phyloP scores from a whole-genome alignment of 1,140 invertebrate genomes.

The Tetramorium parvispinum region DNA sequence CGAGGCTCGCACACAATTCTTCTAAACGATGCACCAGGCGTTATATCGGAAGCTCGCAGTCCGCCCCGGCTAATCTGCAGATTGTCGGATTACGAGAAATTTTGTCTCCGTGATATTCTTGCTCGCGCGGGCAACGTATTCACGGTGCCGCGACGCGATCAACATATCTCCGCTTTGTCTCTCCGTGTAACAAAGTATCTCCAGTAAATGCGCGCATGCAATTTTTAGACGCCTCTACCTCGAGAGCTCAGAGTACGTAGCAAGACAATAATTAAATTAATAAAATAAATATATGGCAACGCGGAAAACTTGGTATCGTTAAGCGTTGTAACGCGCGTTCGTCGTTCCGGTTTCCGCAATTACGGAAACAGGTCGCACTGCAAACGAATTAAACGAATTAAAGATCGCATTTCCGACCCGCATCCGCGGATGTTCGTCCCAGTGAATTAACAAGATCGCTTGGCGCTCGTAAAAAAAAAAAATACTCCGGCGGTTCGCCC shows the following conservation, averaged over 20 bases:
- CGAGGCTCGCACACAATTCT: neutral
- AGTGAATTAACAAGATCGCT: conserved; percentile 34
- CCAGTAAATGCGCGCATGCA: neutral
- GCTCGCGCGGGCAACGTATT: conserved; percentile 12
- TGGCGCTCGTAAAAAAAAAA: neutral
- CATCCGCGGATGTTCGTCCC: neutral
- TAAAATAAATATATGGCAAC: conserved; percentile 42
- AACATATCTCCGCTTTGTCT: neutral
- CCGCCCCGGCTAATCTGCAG: conserved; percentile 50
- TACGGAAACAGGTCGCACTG: conserved; percentile 30
- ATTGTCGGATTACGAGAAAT: conserved; percentile 56
- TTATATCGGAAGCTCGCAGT: conserved; percentile 58
- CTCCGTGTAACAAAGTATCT: conserved; percentile 1
- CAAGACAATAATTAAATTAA: conserved; percentile 45
- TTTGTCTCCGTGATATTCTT: conserved; percentile 37
- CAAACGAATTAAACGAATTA: conserved; percentile 44
- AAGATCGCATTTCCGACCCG: neutral
- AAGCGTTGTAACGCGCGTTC: conserved; percentile 15
- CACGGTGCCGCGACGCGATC: neutral
- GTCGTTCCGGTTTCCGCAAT: conserved; percentile 8
- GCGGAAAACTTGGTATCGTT: neutral
- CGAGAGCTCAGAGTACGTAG: neutral
- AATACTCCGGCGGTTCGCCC: neutral
- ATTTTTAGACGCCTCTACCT: conserved; percentile 18
- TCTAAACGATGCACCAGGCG: neutral